Percentiles rank a stretch among this genome's conserved stretches.
Conservation (phyloP, 1,140 invertebrate genomes). For the Arion vulgaris region DNA sequence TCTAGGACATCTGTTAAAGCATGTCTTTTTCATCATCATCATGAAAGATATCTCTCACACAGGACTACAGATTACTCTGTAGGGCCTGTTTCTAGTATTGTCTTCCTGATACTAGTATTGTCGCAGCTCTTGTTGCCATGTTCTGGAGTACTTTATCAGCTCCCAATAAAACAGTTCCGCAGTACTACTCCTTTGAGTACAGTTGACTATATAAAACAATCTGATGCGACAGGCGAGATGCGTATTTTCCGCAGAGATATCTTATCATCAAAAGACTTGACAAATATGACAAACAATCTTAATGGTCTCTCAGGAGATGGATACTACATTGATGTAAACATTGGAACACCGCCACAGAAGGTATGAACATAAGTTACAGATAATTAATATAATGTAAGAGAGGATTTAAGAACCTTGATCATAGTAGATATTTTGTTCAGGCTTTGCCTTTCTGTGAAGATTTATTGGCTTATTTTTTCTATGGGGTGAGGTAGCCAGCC, state of each 20-base stretch:
- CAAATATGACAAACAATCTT: slow-evolving; percentile 26
- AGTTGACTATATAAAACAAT: no score
- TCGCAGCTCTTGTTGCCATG: slow-evolving; percentile 1
- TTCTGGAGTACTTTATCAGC: background rate
- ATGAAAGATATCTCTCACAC: background rate
- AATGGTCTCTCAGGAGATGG: slow-evolving; percentile 29
- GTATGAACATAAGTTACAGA: background rate
- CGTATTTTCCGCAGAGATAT: slow-evolving; percentile 15
- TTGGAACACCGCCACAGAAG: slow-evolving; percentile 28
- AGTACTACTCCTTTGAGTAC: background rate
- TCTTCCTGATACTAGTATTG: background rate
- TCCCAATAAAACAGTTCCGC: background rate
- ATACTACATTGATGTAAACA: slow-evolving; percentile 35
- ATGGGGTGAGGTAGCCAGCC: no score
- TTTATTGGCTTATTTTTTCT: no score
- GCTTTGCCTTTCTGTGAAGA: background rate
- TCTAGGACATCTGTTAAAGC: background rate
- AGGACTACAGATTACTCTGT: no score
- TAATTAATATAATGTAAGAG: background rate
- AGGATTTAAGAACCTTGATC: background rate
- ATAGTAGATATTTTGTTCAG: background rate
- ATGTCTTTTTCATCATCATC: background rate
- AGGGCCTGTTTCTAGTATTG: background rate
- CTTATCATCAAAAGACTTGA: background rate
- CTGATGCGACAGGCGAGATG: background rate